Conservation (phyloP, 2,797 vertebrate species). For the Mus minutoides region DNA sequence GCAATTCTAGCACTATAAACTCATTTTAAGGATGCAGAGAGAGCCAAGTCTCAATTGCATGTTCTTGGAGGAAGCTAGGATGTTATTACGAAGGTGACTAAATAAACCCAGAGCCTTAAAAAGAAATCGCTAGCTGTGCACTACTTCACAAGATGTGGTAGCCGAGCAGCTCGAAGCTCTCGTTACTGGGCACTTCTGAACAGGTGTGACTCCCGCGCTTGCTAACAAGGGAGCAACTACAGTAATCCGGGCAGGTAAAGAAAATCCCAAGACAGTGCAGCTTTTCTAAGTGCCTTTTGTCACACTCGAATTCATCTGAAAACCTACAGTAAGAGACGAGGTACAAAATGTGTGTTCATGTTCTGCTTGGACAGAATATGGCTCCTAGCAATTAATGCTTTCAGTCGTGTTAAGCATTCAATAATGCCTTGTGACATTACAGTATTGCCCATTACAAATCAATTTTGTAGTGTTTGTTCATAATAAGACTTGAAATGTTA, state of each 20-base stretch:
- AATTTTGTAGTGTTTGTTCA: slow-evolving; percentile 86
- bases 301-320: slow-evolving; percentile 81
- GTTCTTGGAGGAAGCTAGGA: background rate
- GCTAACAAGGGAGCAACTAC: slow-evolving; percentile 17
- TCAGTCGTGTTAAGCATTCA: slow-evolving; percentile 87
- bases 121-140: background rate
- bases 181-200: background rate
- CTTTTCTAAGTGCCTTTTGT: slow-evolving; percentile 79
- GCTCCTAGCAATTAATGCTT: slow-evolving; percentile 88
- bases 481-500: slow-evolving; percentile 90
- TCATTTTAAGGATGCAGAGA: slow-evolving; percentile 20
- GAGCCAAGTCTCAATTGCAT: slow-evolving; percentile 2
- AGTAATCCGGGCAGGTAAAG: slow-evolving; percentile 57
- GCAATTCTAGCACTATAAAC: background rate
- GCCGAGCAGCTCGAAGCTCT: no score
- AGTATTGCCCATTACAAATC: slow-evolving; percentile 90
- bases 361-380: slow-evolving; percentile 86
- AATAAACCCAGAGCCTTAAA: slow-evolving; percentile 25
- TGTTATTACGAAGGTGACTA: slow-evolving; percentile 42
- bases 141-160: background rate
- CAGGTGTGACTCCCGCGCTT: background rate
- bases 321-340: slow-evolving; percentile 82
- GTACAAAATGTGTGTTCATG: slow-evolving; percentile 84
- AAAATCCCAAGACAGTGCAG: slow-evolving; percentile 79
- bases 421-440: slow-evolving; percentile 89